These are phyloP conservation scores for Botia almorhae DNA, from an alignment of 2,797 vertebrate species.

Conservation along the genomic window DNA sequence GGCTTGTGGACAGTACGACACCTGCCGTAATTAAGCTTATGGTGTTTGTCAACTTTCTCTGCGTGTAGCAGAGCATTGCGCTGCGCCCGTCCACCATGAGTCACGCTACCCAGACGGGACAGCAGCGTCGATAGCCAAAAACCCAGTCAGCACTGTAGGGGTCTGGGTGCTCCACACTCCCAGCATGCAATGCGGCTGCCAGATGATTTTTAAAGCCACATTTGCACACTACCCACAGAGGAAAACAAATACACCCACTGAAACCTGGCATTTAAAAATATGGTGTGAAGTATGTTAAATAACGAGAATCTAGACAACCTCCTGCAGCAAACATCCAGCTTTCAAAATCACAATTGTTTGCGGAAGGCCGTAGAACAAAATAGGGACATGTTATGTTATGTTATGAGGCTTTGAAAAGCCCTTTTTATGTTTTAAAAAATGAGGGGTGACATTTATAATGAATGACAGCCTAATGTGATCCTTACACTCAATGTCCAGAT, in stretches of 20 bases:
- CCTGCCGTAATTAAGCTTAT: slow-evolving; percentile 75
- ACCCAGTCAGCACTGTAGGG: slow-evolving; percentile 60
- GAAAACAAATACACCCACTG: slow-evolving; percentile 56
- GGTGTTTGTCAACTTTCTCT: slow-evolving; percentile 73
- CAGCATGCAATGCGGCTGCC: slow-evolving; percentile 56
- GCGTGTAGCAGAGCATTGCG: slow-evolving; percentile 65
- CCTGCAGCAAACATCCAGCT: slow-evolving; percentile 11
- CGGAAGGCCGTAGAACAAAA: not conserved
- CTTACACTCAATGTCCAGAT: no score
- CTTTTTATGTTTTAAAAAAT: not conserved
- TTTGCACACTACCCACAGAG: slow-evolving; percentile 47
- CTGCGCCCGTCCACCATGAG: slow-evolving; percentile 70
- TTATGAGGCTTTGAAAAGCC: not conserved
- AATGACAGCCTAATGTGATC: no score
- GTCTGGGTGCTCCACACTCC: slow-evolving; percentile 63
- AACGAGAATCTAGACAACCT: slow-evolving; percentile 20
- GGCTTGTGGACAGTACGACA: slow-evolving; percentile 66
- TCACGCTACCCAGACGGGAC: slow-evolving; percentile 72
- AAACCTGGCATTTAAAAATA: slow-evolving; percentile 67
- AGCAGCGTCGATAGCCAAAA: slow-evolving; percentile 63
- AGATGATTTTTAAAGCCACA: slow-evolving; percentile 65
- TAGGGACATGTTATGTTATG: not conserved
- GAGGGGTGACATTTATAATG: not conserved
- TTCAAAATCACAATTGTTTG: not conserved
- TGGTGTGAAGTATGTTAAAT: slow-evolving; percentile 56